Conservation (phyloP, 2,888 invertebrate genomes). For the Gibbula magus region DNA sequence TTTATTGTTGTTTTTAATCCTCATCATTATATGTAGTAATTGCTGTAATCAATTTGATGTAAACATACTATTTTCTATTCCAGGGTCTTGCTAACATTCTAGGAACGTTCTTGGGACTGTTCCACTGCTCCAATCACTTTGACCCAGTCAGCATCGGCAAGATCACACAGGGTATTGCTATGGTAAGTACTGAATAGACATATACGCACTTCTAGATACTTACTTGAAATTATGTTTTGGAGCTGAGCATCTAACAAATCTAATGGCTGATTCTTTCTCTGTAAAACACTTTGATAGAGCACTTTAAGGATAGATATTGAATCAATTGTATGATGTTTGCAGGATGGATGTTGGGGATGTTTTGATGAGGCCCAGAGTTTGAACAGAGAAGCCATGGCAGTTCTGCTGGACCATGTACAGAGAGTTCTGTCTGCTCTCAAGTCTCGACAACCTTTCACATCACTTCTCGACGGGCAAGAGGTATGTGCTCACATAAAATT, state of each 20-base stretch:
- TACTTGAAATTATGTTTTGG: too few relatives aligned
- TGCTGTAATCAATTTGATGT: not conserved
- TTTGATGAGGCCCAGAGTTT: conserved; percentile 72
- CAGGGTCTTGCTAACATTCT: conserved; percentile 72
- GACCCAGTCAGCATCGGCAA: conserved; percentile 66
- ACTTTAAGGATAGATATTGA: not conserved
- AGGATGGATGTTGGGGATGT: conserved; percentile 75
- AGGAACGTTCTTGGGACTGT: conserved; percentile 68
- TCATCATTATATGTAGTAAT: too few relatives aligned
- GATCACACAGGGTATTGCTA: conserved; percentile 71
- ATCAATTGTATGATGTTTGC: not conserved
- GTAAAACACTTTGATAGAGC: too few relatives aligned
- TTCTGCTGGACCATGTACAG: conserved; percentile 69
- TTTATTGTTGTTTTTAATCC: too few relatives aligned
- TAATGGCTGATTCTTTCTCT: too few relatives aligned
- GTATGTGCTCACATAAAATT: conserved; percentile 43
- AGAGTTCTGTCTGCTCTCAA: conserved; percentile 67
- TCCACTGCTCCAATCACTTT: conserved; percentile 68
- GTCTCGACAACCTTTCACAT: conserved; percentile 56
- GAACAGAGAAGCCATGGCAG: conserved; percentile 61
- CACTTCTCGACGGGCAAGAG: conserved; percentile 71
- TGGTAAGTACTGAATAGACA: conserved; percentile 55
- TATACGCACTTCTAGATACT: too few relatives aligned
- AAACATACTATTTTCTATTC: conserved; percentile 28
- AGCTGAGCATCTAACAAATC: too few relatives aligned